These are phyloP conservation scores for Drosophila cracens DNA, from an alignment of 2,888 invertebrate genomes.

Conservation along the genomic window DNA sequence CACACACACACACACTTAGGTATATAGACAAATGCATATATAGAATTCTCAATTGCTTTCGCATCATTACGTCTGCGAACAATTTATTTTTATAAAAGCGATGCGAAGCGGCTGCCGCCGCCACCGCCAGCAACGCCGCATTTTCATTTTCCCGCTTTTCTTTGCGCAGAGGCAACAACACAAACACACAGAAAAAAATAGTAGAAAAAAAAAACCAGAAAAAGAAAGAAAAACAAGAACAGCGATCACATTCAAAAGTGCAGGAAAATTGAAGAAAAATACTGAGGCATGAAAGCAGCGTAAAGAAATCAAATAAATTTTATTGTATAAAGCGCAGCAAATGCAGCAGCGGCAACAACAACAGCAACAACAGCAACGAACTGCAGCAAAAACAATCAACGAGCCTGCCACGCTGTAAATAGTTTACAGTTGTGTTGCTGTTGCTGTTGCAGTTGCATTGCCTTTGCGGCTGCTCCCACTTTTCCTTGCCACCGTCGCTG, in stretches of 20 bases:
- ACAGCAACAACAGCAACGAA: constrained; percentile 14
- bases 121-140: constrained; percentile 46
- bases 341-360: constrained; percentile 39
- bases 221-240: constrained; percentile 34
- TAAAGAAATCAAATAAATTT: constrained; percentile 78
- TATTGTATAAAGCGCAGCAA: constrained; percentile 74
- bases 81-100: constrained; percentile 81
- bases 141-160: constrained; percentile 67
- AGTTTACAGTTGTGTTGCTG: constrained; percentile 68
- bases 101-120: constrained; percentile 57
- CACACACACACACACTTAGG: constrained; percentile 43
- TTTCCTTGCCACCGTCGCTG: constrained; percentile 55
- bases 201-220: constrained; percentile 24
- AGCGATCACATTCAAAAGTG: constrained; percentile 72
- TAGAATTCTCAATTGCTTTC: constrained; percentile 81
- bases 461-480: constrained; percentile 69
- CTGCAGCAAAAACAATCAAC: constrained; percentile 73
- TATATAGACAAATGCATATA: constrained; percentile 68
- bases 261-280: constrained; percentile 77
- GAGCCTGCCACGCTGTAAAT: constrained; percentile 71
- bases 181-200: constrained; percentile 5
- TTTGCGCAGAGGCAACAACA: constrained; percentile 36
- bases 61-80: constrained; percentile 80
- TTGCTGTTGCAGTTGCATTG: constrained; percentile 33
- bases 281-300: constrained; percentile 77